Percentiles rank a stretch among this genome's conserved stretches.
Conservation (phyloP, 2,113 vertebrate genomes). For the Rousettus leschenaultii region DNA sequence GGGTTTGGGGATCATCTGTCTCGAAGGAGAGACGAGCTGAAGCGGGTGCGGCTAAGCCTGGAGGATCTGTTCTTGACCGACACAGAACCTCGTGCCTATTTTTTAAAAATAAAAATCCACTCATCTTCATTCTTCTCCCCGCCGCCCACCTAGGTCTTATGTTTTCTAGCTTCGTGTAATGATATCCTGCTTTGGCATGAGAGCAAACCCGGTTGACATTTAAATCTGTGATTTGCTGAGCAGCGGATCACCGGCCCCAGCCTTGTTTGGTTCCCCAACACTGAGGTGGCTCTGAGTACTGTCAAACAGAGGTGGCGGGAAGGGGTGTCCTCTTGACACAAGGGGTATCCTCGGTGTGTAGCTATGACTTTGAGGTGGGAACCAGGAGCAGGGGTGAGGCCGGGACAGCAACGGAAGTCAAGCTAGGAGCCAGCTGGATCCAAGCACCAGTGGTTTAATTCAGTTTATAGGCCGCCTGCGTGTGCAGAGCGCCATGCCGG, state of each 20-base stretch:
- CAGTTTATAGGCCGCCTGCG: background rate
- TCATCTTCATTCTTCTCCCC: background rate
- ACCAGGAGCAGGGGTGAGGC: background rate
- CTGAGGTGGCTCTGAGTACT: background rate
- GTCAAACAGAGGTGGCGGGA: background rate
- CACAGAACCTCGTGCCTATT: background rate
- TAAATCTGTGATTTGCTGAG: background rate
- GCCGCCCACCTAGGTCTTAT: background rate
- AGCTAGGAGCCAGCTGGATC: background rate
- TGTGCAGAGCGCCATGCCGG: background rate
- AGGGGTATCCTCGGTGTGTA: rapidly evolving
- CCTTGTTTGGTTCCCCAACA: background rate
- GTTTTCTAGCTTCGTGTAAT: background rate
- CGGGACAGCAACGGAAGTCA: background rate
- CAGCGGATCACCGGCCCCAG: background rate
- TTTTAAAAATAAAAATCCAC: background rate
- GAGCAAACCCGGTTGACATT: background rate
- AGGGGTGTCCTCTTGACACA: background rate
- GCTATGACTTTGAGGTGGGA: background rate
- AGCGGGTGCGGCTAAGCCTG: background rate
- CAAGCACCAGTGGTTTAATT: background rate
- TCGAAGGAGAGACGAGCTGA: background rate
- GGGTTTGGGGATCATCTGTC: background rate
- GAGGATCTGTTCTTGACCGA: background rate
- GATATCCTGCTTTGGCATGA: background rate